Evolutionary conservation across 2,113 vertebrate species (phyloP).

Genomic region (Ailuropoda melanoleuca): DNA sequence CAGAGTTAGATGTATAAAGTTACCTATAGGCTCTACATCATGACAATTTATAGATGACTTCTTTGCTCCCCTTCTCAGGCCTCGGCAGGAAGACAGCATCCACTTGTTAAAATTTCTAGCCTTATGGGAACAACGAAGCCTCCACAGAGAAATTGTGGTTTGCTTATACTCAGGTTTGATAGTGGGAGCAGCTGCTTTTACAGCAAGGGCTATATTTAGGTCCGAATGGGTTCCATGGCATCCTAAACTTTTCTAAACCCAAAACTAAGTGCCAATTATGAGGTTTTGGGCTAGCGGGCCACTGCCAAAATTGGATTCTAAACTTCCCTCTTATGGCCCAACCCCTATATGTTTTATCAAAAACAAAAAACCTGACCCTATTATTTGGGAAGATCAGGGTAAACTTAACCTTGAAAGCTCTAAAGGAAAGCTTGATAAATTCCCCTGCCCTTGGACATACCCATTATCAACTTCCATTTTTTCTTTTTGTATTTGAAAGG

Average conservation of each 20-base stretch:
- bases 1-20: background rate
- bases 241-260: background rate
- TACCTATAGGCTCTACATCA: background rate
- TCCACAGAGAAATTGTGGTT: background rate
- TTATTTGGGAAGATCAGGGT: background rate
- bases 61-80: background rate
- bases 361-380: background rate
- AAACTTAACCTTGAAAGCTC: background rate
- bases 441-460: background rate
- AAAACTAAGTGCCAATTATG: background rate
- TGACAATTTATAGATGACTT: background rate
- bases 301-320: background rate
- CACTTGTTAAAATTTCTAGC: background rate
- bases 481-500: background rate
- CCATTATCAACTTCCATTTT: background rate
- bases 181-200: background rate
- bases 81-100: background rate
- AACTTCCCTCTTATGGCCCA: background rate
- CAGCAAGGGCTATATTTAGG: background rate
- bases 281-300: background rate
- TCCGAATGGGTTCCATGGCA: background rate
- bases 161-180: background rate
- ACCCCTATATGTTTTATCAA: background rate
- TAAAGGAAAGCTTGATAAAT: background rate
- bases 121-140: background rate